phyloP scores from a whole-genome alignment of 2,888 invertebrate species.

The Lithophane socia region DNA sequence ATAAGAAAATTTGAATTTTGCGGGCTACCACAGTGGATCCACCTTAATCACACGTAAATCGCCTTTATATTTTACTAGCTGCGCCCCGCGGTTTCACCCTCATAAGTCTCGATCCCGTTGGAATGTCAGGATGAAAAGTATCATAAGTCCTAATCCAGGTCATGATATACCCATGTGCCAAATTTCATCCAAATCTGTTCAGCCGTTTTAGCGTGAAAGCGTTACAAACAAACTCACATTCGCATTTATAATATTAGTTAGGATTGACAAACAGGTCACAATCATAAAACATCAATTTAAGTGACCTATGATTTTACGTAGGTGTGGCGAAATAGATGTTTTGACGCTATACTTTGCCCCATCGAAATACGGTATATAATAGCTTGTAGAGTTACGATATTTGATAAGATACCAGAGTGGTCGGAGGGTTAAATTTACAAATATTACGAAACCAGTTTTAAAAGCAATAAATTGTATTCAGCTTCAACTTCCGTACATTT shows the following conservation, averaged over 20 bases:
- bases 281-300: not conserved
- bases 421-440: constrained; percentile 42
- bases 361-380: constrained; percentile 2
- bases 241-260: too few species aligned
- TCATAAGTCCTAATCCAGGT: too few species aligned
- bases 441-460: constrained; percentile 68
- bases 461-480: constrained; percentile 75
- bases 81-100: too few species aligned
- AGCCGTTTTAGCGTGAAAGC: too few species aligned
- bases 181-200: too few species aligned
- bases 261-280: too few species aligned
- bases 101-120: too few species aligned
- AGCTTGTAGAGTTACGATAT: constrained; percentile 17
- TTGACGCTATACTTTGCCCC: constrained; percentile 8
- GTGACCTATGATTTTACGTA: constrained; percentile 19
- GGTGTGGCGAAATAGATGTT: constrained; percentile 2
- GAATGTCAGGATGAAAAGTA: too few species aligned
- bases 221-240: too few species aligned
- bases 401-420: constrained; percentile 3
- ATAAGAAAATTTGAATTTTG: too few species aligned
- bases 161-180: too few species aligned
- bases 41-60: constrained; percentile 15
- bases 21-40: too few species aligned
- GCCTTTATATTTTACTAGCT: not conserved
- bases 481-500: constrained; percentile 80